Evolutionary conservation across 2,888 invertebrate genomes (phyloP), one percentile per base, ranked within the genome.

Genomic region (Opisthograptis luteolata): DNA sequence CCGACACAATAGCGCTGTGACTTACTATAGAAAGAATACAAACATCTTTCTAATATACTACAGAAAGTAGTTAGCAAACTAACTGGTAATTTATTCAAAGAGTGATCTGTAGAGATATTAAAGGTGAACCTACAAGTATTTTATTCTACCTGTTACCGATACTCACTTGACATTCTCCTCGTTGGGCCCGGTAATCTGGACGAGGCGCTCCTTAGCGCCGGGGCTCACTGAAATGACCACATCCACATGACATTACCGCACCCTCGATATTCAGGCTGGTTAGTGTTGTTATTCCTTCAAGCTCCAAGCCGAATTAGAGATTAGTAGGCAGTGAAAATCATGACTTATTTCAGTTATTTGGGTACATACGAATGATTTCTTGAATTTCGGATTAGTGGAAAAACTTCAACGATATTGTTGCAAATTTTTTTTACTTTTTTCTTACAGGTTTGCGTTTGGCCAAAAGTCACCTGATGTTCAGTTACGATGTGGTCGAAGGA

Each of bases 141-240:
- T n/a, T n/a, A n/a, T n/a, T n/a, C n/a, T n/a, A n/a, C n/a, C n/a
- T n/a, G n/a, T n/a, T n/a, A n/a, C n/a, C n/a, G 15, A 10, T 30
- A 60, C 60, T 93, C 86, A 97, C 97, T 94, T 95, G 56, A 98
- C 98, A 84, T 97, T 96, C 76, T 98, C 97, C 91, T 97, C 97
- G 68, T 94, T 96, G 17, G 97, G 96, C 55, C 98, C 98, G 56
- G 98, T 98, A 70, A 98, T 98, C 90, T 98, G 98, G 70, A 98
- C 97, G 68, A 98, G 93, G 73, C 98, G 93, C 91, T 98, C 98
- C 91, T 97, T 97, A 52, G 97, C 97, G 69, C 98, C 98, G 63
- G 97, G 96, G 83, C 95, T 97, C 61, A 98, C 98, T 98, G 92
- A 53, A 93, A 93, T 78, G 32, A 68, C 58, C 63, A 67, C 43